These are phyloP conservation scores for Pelodytes ibericus DNA, from an alignment of 2,797 vertebrate species.

Conservation along the genomic window DNA sequence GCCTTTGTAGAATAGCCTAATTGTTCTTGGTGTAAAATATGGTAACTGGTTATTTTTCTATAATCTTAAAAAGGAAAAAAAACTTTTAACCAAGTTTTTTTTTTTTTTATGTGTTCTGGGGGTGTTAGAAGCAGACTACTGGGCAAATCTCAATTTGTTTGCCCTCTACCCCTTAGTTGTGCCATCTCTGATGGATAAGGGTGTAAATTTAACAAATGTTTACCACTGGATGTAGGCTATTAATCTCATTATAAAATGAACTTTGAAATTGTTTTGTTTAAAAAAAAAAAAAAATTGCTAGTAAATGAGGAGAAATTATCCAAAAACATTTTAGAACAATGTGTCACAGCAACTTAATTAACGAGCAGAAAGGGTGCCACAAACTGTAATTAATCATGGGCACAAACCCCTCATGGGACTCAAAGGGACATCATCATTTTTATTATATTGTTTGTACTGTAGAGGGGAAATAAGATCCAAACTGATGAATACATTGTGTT, in stretches of 20 bases:
- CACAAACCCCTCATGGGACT: too few relatives aligned
- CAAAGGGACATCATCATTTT: too few relatives aligned
- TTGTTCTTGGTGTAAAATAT: conserved; percentile 35
- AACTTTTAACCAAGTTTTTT: conserved; percentile 11
- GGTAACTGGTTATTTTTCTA: conserved; percentile 18
- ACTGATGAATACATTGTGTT: too few relatives aligned
- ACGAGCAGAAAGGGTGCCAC: too few relatives aligned
- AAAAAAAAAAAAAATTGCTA: background rate
- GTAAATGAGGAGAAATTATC: too few relatives aligned
- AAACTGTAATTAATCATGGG: too few relatives aligned
- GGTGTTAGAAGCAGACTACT: background rate
- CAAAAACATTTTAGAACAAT: too few relatives aligned
- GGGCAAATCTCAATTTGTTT: background rate
- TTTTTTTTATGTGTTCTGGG: background rate
- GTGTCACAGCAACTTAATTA: too few relatives aligned
- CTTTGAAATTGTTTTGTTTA: too few relatives aligned
- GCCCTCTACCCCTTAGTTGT: background rate
- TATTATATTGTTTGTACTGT: too few relatives aligned
- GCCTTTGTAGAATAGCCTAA: conserved; percentile 28
- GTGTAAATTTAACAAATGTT: background rate
- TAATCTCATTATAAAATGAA: background rate
- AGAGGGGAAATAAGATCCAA: too few relatives aligned
- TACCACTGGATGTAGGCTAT: background rate
- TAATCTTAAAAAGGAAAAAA: conserved; percentile 33
- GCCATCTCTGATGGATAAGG: background rate